Evolutionary conservation across 2,797 vertebrate species (phyloP), one percentile per base, ranked within the genome.

Genomic region (Aythya fuligula): DNA sequence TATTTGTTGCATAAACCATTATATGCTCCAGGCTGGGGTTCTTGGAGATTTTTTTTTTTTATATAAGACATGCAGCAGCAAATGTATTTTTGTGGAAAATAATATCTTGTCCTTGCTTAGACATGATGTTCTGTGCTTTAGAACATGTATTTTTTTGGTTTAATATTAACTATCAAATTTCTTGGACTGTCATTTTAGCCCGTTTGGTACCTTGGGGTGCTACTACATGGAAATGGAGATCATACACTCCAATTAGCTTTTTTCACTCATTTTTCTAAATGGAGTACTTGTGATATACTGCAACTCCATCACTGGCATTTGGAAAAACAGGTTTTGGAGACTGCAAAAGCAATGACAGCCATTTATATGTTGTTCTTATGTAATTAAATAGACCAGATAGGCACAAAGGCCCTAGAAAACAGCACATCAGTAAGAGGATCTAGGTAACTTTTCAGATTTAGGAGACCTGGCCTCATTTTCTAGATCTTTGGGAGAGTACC

Each of bases 1-100:
- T 85, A 85, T 95, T 95, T 93, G 85, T 96, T 95, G 84, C 87
- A 64, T 81, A 84, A 95, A 95, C 85, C 88, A 84, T 93, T 92
- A 54, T 82, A 24, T 84, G 78, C 94, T 94, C 8, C 60, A 87
- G 93, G 93, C 93, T 95, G 77, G 47, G 71, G 78, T 90, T 95
- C 61, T 19, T 78, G 90, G 66, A 72, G 53, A 36, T 58, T 75
- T 79, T 51, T 62, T n/a, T 34, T 80, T 34, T 80, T 69, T 4
- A 89, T 95, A 87, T 49, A 85, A 34, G 47, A 21, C 41, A 82
- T 88, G 58, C n/a, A 89, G 69, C 57, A 60, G 58, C 81, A 81
- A 93, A 85, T 83, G 19, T 71, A 39, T 84, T 96, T 96, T 92
- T 91, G 41, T 73, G 71, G 74, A 92, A 93, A 94, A 71, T 47